Percentiles rank a stretch among this genome's conserved stretches.
These are phyloP conservation scores for Onychostruthus taczanowskii DNA, from an alignment of 2,113 vertebrate species.

Conservation along the genomic window DNA sequence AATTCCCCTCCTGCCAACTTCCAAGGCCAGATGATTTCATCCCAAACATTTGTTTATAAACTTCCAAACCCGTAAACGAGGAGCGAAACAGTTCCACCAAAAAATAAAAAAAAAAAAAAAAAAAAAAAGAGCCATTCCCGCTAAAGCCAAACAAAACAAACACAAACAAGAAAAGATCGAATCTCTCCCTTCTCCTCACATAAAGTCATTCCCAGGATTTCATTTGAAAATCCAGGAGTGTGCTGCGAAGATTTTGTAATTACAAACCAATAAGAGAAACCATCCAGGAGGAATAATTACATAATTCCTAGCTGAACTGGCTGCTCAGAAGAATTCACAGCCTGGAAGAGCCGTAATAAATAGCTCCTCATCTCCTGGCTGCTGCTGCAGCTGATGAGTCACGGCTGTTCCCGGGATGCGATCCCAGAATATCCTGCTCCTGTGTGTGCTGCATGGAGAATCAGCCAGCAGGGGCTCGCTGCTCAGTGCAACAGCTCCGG, in stretches of 20 bases:
- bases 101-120: not conserved
- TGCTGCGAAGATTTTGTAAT: conserved; percentile 67
- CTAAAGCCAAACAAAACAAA: conserved; percentile 8
- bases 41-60: not conserved
- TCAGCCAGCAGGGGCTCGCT: conserved; percentile 37
- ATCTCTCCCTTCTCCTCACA: not conserved
- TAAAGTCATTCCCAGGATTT: conserved; percentile 39
- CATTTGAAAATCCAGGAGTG: conserved; percentile 56
- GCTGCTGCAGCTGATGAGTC: conserved; percentile 68
- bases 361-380: conserved; percentile 63
- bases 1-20: not conserved
- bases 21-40: not conserved
- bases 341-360: conserved; percentile 69
- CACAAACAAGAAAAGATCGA: conserved; percentile 21
- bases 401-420: conserved; percentile 55
- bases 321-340: conserved; percentile 13
- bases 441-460: conserved; percentile 41
- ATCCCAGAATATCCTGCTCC: conserved; percentile 60
- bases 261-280: conserved; percentile 72
- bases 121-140: not conserved
- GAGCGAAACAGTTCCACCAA: accelerated
- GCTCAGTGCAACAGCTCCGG: not conserved
- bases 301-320: conserved; percentile 69
- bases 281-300: conserved; percentile 79
- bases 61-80: not conserved